Evolutionary conservation across 2,797 vertebrate species (phyloP), one percentile per base, ranked within the genome.

Genomic region (Hemitrygon akajei): DNA sequence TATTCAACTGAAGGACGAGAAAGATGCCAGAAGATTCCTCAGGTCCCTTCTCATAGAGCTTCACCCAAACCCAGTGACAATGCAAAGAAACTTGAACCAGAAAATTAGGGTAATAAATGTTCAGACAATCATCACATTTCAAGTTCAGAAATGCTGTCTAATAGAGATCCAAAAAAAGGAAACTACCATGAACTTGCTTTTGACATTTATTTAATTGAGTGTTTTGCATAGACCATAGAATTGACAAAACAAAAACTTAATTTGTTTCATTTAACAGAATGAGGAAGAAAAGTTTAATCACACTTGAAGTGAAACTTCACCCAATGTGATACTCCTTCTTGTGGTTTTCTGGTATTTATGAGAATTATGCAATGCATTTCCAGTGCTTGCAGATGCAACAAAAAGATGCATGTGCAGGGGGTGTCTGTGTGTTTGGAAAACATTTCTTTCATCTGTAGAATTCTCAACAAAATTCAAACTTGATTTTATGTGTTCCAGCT

Each of bases 231-330:
- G 5, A 4, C 66, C 16, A 69, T 37, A 66, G 9, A 22, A 34
- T 66, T 66, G n/a, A 22, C 14, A 37, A 66, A 73, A 91, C 2
- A n/a, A 47, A 47, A 47, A 12, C 56, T 56, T 27, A 1, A 27
- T n/a, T 56, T 93, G 91, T 93, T 93, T 93, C 91, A 93, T 93
- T 93, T 76, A 76, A 40, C 69, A 93, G 71, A 93, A 93, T 93
- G 71, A 16, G 91, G 91, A 93, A 93, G 69, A 93, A 93, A 27
- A 76, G 40, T 20, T 93, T 76, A 93, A 56, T 56, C 63, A 93
- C 58, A 76, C 16, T 75, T 93, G 91, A 93, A 93, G 71, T 93
- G 91, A 93, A 93, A 93, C 73, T 37, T 47, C 47, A 56, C 73
- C 37, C 40, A 56, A 63, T 91, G 37, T 91, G 34, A 40, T 71